These are phyloP conservation scores for Paramisgurnus dabryanus DNA, from an alignment of 2,113 vertebrate genomes.

Conservation along the genomic window DNA sequence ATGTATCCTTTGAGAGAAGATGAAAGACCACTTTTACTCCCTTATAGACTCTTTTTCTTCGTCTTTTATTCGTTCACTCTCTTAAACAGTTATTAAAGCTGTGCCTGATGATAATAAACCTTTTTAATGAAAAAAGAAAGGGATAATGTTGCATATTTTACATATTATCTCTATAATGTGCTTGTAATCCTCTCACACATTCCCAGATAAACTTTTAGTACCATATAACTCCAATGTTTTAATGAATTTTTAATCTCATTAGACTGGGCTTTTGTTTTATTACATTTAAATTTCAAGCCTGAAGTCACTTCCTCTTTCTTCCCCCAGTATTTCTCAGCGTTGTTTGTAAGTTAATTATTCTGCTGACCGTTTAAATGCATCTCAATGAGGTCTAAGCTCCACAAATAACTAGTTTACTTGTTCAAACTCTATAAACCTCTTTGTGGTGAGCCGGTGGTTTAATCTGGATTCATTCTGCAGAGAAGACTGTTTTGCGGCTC, in stretches of 20 bases:
- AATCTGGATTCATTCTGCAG: too few species aligned
- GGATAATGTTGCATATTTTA: conserved; percentile 20
- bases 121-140: conserved; percentile 25
- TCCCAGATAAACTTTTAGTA: not conserved
- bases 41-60: conserved; percentile 1
- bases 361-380: conserved; percentile 9
- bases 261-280: conserved; percentile 18
- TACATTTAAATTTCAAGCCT: conserved; percentile 16
- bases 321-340: not conserved
- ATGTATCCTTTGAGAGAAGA: conserved; percentile 10
- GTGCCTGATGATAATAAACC: conserved; percentile 29
- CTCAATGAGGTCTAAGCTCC: not conserved
- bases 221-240: not conserved
- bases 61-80: not conserved
- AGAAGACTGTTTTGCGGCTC: too few species aligned
- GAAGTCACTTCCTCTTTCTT: conserved; percentile 2
- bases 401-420: not conserved
- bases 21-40: conserved; percentile 18
- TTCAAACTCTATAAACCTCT: not conserved
- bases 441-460: too few species aligned
- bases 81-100: conserved; percentile 10
- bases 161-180: conserved; percentile 29
- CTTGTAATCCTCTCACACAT: conserved; percentile 32
- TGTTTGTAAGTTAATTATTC: not conserved
- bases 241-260: conserved; percentile 37